Conservation (phyloP, 2,888 invertebrate genomes). For the Orchesellides sinensis region DNA sequence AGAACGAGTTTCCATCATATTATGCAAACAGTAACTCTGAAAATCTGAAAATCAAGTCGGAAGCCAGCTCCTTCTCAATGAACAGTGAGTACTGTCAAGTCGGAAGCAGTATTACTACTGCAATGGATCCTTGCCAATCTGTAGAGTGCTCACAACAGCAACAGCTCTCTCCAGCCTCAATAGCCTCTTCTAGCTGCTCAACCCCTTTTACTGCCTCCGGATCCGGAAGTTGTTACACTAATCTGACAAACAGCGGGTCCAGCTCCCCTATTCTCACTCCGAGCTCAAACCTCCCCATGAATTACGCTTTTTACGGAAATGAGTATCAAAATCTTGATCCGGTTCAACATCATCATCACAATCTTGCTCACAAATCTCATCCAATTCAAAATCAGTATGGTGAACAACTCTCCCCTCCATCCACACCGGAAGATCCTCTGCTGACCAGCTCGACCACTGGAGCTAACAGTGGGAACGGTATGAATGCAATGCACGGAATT, state of each 20-base stretch:
- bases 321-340: conserved; percentile 68
- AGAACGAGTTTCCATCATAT: conserved; percentile 65
- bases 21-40: conserved; percentile 43
- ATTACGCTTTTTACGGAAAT: conserved; percentile 68
- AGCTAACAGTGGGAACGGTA: not conserved
- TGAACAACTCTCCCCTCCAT: conserved; percentile 74
- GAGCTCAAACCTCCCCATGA: conserved; percentile 53
- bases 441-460: conserved; percentile 45
- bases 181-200: conserved; percentile 11
- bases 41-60: conserved; percentile 72
- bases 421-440: conserved; percentile 74
- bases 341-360: conserved; percentile 51
- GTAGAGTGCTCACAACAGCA: conserved; percentile 39
- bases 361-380: conserved; percentile 66
- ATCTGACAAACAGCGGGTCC: conserved; percentile 62
- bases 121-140: conserved; percentile 44
- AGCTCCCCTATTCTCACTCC: conserved; percentile 62
- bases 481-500: conserved; percentile 29
- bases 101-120: conserved; percentile 32
- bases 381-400: conserved; percentile 53
- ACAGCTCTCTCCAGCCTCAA: conserved; percentile 29
- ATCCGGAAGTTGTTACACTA: conserved; percentile 69
- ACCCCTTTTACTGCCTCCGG: conserved; percentile 54
- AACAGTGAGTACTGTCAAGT: conserved; percentile 67
- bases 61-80: conserved; percentile 70